Evolutionary conservation across 2,113 vertebrate genomes (phyloP).

Genomic region (Polyodon spathula): DNA sequence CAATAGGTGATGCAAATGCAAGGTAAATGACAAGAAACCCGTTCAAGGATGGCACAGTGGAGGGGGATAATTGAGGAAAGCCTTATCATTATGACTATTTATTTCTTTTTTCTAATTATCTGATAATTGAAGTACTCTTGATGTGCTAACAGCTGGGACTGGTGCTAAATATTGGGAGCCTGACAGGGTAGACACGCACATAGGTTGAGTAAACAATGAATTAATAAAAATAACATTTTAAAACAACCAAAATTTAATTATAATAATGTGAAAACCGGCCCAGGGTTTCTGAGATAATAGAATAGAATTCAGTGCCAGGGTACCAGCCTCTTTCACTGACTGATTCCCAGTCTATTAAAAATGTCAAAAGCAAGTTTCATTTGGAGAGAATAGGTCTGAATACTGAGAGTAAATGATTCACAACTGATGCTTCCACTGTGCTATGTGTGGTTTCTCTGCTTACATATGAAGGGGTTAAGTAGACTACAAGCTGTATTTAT

Average conservation of each 20-base stretch:
- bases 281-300: not conserved
- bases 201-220: conserved; percentile 12
- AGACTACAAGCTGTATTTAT: no score
- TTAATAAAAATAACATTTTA: not conserved
- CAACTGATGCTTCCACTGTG: no score
- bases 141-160: conserved; percentile 23
- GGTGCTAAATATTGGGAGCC: conserved; percentile 12
- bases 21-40: conserved; percentile 58
- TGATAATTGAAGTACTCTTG: conserved; percentile 29
- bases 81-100: not conserved
- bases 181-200: not conserved
- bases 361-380: no score
- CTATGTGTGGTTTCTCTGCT: no score
- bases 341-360: no score
- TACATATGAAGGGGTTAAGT: no score
- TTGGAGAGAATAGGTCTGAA: no score
- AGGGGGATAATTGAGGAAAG: conserved; percentile 8
- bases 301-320: no score
- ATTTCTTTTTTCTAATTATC: conserved; percentile 20
- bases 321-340: no score
- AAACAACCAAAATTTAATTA: not conserved
- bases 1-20: conserved; percentile 64
- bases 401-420: no score
- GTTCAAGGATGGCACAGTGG: conserved; percentile 34
- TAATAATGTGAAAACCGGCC: not conserved